A percentile compares a stretch with the other conserved stretches of the same genome.
Evolutionary conservation across 2,888 invertebrate genomes (phyloP).

Genomic region (Meta bourneti): DNA sequence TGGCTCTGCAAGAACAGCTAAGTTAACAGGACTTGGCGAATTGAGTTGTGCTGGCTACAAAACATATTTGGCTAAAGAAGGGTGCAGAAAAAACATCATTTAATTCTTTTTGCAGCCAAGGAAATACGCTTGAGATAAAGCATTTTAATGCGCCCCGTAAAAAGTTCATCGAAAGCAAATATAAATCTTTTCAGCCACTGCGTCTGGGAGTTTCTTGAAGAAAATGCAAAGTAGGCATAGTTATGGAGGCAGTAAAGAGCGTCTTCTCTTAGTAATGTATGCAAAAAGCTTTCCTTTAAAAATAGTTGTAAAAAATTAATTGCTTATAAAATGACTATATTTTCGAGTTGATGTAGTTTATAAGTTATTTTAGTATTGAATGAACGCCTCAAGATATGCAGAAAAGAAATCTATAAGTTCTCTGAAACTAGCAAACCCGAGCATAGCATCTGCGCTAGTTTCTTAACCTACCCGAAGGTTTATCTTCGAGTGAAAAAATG

Average conservation of each 20-base stretch:
- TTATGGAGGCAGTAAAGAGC: neutral
- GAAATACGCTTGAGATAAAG: neutral
- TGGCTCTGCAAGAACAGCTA: neutral
- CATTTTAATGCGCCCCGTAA: neutral
- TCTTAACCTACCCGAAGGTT: too few relatives aligned
- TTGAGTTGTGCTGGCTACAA: neutral
- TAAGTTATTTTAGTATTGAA: neutral
- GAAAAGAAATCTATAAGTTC: too few relatives aligned
- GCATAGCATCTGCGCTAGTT: too few relatives aligned
- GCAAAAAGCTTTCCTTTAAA: neutral
- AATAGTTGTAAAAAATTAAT: neutral
- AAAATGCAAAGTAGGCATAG: neutral
- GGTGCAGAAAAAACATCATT: neutral
- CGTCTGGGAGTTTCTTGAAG: neutral
- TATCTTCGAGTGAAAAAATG: too few relatives aligned
- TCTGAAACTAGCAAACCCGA: too few relatives aligned
- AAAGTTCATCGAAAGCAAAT: neutral
- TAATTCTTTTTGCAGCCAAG: neutral
- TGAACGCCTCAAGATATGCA: neutral
- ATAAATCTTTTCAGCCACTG: neutral
- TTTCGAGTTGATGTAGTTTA: neutral
- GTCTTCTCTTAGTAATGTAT: neutral
- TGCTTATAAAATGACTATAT: neutral
- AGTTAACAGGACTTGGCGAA: conserved; percentile 9
- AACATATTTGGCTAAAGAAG: neutral